Evolutionary conservation across 2,797 vertebrate species (phyloP).

Genomic region (Poeciliopsis turneri): DNA sequence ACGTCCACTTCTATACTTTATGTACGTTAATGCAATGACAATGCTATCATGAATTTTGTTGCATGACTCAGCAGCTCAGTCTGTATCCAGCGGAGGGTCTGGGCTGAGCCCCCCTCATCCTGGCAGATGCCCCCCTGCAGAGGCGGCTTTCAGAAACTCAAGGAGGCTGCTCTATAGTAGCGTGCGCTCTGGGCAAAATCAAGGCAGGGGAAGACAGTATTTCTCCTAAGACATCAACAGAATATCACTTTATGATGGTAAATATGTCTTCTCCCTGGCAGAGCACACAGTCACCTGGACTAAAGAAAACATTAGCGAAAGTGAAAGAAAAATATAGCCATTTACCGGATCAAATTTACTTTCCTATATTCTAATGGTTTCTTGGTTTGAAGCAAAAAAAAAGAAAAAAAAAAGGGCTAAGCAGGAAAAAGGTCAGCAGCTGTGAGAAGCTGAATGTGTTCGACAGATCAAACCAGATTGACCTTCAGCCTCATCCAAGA

Average conservation of each 20-base stretch:
- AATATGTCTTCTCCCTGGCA: constrained; percentile 13
- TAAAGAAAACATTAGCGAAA: constrained; percentile 48
- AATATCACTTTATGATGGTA: constrained; percentile 53
- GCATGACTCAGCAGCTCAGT: constrained; percentile 22
- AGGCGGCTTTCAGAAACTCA: constrained; percentile 23
- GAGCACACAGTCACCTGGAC: constrained; percentile 40
- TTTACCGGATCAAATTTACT: constrained; percentile 37
- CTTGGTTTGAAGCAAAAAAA: constrained; percentile 30
- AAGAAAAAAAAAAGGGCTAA: not conserved
- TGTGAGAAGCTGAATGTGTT: constrained; percentile 46
- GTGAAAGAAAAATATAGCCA: constrained; percentile 37
- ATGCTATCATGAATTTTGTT: constrained; percentile 10
- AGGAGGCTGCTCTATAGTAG: constrained; percentile 15
- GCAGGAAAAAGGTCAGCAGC: constrained; percentile 37
- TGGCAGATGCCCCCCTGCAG: constrained; percentile 21
- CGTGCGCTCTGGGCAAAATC: constrained; percentile 12
- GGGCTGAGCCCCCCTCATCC: constrained; percentile 11
- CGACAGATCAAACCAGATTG: constrained; percentile 33
- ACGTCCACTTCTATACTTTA: not conserved
- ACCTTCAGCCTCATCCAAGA: constrained; percentile 37
- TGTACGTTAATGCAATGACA: constrained; percentile 18
- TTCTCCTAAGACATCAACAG: constrained; percentile 53
- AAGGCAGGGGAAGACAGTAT: constrained; percentile 27
- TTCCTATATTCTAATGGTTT: constrained; percentile 25
- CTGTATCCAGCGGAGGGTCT: constrained; percentile 17